These are phyloP conservation scores for Gymnothorax javanicus DNA, from an alignment of 2,797 vertebrate species.

Conservation along the genomic window DNA sequence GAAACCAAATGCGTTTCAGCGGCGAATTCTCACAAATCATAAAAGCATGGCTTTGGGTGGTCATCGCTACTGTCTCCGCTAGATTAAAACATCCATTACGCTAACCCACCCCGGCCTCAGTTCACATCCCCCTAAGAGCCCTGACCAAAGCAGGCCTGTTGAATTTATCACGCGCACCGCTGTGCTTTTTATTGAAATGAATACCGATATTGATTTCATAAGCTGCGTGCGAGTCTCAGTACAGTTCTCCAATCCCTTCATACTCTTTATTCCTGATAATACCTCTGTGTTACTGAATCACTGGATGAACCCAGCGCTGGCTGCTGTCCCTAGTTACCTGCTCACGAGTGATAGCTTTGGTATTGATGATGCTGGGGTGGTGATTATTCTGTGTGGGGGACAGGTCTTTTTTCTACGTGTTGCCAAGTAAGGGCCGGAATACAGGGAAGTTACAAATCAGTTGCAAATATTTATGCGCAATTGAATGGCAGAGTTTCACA, in stretches of 20 bases:
- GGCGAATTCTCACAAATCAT: constrained; percentile 19
- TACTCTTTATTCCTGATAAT: constrained; percentile 15
- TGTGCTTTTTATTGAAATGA: constrained; percentile 22
- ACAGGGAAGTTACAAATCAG: background rate
- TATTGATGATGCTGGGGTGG: background rate
- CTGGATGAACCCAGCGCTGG: background rate
- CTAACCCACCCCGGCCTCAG: constrained; percentile 10
- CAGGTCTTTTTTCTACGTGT: background rate
- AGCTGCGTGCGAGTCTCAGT: background rate
- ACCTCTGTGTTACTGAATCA: background rate
- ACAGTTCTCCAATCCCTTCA: background rate
- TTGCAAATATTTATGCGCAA: background rate
- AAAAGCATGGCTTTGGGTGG: constrained; percentile 19
- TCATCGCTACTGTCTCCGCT: constrained; percentile 1
- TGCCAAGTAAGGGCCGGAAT: background rate
- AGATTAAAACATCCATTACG: constrained; percentile 45
- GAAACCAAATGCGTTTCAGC: constrained; percentile 20
- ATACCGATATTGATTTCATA: constrained; percentile 21
- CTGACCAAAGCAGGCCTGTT: background rate
- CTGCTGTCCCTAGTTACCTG: background rate
- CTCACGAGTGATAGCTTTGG: background rate
- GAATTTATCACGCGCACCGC: constrained; percentile 10
- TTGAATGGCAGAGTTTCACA: background rate
- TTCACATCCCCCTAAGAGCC: background rate
- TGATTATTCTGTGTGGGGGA: background rate